Evolutionary conservation across 2,113 vertebrate genomes (phyloP).

Genomic region (Clupea harengus): DNA sequence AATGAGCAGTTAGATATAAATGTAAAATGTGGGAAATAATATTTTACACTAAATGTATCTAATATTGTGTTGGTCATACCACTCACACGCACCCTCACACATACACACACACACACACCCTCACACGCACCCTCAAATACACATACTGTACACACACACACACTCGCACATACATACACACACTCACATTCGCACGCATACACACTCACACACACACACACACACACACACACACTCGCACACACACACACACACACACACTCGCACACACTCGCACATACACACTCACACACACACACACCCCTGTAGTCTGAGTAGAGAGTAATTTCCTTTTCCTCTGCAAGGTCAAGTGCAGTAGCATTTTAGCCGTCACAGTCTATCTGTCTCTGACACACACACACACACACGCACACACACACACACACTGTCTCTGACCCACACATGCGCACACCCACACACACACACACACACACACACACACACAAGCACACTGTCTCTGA

Average conservation of each 20-base stretch:
- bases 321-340: conserved; percentile 69
- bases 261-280: conserved; percentile 36
- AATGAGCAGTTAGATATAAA: too few relatives aligned
- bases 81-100: too few relatives aligned
- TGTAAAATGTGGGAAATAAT: too few relatives aligned
- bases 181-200: neutral
- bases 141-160: conserved; percentile 44
- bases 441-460: too few relatives aligned
- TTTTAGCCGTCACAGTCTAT: conserved; percentile 69
- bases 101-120: too few relatives aligned
- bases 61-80: too few relatives aligned
- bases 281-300: conserved; percentile 53
- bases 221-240: neutral
- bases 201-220: neutral
- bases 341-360: conserved; percentile 76
- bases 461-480: too few relatives aligned
- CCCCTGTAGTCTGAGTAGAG: conserved; percentile 47
- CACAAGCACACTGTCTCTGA: conserved; percentile 61
- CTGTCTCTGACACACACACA: conserved; percentile 58
- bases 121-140: too few relatives aligned
- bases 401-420: too few relatives aligned
- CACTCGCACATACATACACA: conserved; percentile 15
- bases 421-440: too few relatives aligned
- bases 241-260: conserved; percentile 1
- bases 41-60: too few relatives aligned